Percentiles rank a stretch among this genome's conserved stretches.
These are phyloP conservation scores for Smutsia gigantea DNA, from an alignment of 2,797 vertebrate genomes.

Conservation along the genomic window DNA sequence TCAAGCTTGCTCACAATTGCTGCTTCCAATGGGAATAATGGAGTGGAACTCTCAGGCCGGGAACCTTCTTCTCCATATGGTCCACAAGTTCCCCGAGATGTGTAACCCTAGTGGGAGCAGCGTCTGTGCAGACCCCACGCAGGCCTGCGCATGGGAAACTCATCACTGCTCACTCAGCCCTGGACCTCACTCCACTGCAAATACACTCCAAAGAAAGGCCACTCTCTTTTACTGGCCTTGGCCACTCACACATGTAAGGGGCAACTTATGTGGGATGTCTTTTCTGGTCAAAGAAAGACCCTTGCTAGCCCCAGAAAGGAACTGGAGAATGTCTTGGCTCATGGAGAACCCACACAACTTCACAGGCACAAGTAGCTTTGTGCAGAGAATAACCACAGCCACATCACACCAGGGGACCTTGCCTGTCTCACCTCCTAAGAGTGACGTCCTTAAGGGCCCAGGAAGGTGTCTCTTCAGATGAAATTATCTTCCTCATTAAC, in stretches of 20 bases:
- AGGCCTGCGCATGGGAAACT: not conserved
- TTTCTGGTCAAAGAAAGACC: not conserved
- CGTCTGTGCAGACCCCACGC: constrained; percentile 46
- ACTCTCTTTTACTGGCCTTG: accelerated
- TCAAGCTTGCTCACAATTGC: not conserved
- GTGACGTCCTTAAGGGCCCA: not conserved
- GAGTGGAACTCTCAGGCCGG: constrained; percentile 57
- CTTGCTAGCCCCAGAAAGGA: not conserved
- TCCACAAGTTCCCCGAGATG: constrained; percentile 40
- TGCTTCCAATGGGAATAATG: constrained; percentile 58
- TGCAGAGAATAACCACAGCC: too few species aligned
- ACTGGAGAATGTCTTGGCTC: not conserved
- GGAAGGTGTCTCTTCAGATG: not conserved
- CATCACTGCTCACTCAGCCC: not conserved
- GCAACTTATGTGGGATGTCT: not conserved
- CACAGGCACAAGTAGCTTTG: not conserved
- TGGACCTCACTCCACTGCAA: not conserved
- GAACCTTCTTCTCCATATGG: constrained; percentile 65
- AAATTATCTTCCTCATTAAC: not conserved
- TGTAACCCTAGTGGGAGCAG: constrained; percentile 65
- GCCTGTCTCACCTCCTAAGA: not conserved
- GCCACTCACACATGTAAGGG: not conserved
- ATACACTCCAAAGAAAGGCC: not conserved
- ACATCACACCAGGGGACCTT: not conserved
- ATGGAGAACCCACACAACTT: not conserved